A percentile compares a stretch with the other conserved stretches of the same genome.
Evolutionary conservation across 2,888 invertebrate species (phyloP).

Genomic region (Clistopyga incitator): DNA sequence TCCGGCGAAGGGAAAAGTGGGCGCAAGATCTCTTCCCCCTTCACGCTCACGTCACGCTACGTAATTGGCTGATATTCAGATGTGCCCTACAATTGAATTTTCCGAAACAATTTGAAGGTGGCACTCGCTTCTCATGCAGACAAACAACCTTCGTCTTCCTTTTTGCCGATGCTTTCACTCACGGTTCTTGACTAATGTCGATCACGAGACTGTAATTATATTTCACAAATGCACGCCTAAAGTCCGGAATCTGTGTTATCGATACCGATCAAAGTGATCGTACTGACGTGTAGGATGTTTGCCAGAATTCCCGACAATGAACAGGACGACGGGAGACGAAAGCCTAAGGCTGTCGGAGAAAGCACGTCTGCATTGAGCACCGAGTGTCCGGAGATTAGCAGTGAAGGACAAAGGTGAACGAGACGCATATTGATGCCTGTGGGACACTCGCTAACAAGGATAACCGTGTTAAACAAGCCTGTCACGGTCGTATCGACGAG

Average conservation of each 20-base stretch:
- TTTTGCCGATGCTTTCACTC: neutral
- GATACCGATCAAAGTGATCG: slow-evolving; percentile 3
- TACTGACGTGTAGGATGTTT: slow-evolving; percentile 28
- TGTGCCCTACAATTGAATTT: slow-evolving; percentile 79
- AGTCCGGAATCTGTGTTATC: slow-evolving; percentile 34
- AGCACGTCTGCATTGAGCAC: slow-evolving; percentile 20
- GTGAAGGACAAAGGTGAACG: slow-evolving; percentile 61
- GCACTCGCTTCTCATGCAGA: slow-evolving; percentile 36
- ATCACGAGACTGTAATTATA: slow-evolving; percentile 57
- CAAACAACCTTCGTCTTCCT: slow-evolving; percentile 23
- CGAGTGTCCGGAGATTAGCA: slow-evolving; percentile 1
- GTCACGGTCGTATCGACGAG: slow-evolving; percentile 73
- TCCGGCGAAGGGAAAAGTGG: slow-evolving; percentile 12
- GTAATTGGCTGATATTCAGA: slow-evolving; percentile 83
- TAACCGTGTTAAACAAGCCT: slow-evolving; percentile 67
- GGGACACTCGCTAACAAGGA: slow-evolving; percentile 43
- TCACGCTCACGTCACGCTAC: slow-evolving; percentile 58
- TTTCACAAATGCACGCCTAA: slow-evolving; percentile 40
- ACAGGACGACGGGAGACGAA: slow-evolving; percentile 10
- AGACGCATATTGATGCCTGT: slow-evolving; percentile 56
- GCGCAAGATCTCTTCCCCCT: slow-evolving; percentile 36
- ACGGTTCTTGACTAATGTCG: neutral
- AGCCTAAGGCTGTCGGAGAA: slow-evolving; percentile 56
- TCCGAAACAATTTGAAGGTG: slow-evolving; percentile 72
- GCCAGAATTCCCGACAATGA: slow-evolving; percentile 39